Evolutionary conservation across 2,888 invertebrate genomes (phyloP), one percentile per base, ranked within the genome.

Genomic region (Drosophila subquinaria): DNA sequence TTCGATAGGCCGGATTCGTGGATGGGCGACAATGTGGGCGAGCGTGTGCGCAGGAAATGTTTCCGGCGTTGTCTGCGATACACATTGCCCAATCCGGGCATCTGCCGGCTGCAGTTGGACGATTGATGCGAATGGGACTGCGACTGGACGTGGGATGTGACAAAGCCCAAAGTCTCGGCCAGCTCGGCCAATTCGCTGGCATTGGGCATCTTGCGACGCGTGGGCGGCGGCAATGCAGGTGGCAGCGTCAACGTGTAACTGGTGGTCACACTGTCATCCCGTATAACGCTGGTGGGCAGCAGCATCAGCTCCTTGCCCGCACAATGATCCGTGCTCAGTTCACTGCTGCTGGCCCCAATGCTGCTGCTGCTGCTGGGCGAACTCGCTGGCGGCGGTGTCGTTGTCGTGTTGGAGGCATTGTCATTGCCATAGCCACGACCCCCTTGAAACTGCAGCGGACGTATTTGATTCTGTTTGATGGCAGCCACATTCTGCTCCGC

Each of bases 1-100:
- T 96, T 96, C 51, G 95, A 95, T 17, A 95, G 93, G 35, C 96
- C 96, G 50, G 95, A 95, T 86, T 96, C 96, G 68, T 95, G 94
- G 61, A 96, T 96, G 35, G 96, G 96, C 61, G 95, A 95, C 65
- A 96, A 91, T 38, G 94, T 94, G 38, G 95, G 94, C 35, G 94
- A 93, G 89, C 94, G 86, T 69, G 93, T 90, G 89, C 94, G 91
- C 88, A 94, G 64, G 87, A 89, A 94, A 91, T 90, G 94, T 84
- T 92, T 94, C 76, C 90, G 93, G 70, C 90, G 93, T 90, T 82
- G 94, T 71, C 90, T 93, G 65, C 92, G 91, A 71, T 91, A 91
- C 4, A 89, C 82, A 57, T 90, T 90, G 48, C 88, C 88, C 33
- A 91, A 57, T 0, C 84, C 80, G 5, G 83, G 93, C 87, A 87